phyloP scores from a whole-genome alignment of 2,888 invertebrate species.

The Epistrophe grossulariae region DNA sequence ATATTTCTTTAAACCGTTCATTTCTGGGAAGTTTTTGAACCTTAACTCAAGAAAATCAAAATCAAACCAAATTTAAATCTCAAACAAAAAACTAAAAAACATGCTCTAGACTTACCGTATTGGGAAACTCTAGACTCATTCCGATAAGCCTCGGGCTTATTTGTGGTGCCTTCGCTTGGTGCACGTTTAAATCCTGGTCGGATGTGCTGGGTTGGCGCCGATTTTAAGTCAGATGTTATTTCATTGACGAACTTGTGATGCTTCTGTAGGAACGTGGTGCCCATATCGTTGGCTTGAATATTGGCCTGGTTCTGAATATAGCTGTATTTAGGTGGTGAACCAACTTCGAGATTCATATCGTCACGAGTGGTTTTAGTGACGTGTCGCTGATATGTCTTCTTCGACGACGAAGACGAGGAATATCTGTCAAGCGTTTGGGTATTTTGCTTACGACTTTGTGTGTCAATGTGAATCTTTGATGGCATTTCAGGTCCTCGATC shows the following conservation, averaged over 20 bases:
- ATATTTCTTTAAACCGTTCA: background rate
- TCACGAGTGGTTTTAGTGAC: slow-evolving; percentile 78
- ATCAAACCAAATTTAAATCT: slow-evolving; percentile 14
- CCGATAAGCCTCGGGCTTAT: slow-evolving; percentile 87
- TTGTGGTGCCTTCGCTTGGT: slow-evolving; percentile 83
- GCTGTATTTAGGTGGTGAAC: slow-evolving; percentile 87
- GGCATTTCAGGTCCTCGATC: slow-evolving; percentile 85
- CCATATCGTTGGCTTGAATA: slow-evolving; percentile 88
- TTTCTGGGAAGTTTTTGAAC: background rate
- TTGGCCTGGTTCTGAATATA: slow-evolving; percentile 84
- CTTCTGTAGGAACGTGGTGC: slow-evolving; percentile 88
- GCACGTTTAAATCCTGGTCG: slow-evolving; percentile 83
- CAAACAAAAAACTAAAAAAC: background rate
- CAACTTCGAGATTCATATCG: slow-evolving; percentile 84
- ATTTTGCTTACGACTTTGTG: slow-evolving; percentile 76
- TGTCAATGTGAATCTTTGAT: slow-evolving; percentile 80
- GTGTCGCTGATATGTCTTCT: slow-evolving; percentile 76
- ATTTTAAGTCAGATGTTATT: slow-evolving; percentile 86
- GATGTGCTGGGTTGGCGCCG: slow-evolving; percentile 81
- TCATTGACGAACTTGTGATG: slow-evolving; percentile 88
- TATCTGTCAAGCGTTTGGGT: slow-evolving; percentile 82
- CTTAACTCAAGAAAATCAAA: slow-evolving; percentile 51
- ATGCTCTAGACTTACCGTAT: slow-evolving; percentile 86
- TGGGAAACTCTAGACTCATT: slow-evolving; percentile 89
- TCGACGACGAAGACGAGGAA: slow-evolving; percentile 77